phyloP scores from a whole-genome alignment of 37 sponge, comb jelly and placozoan species.

The Lycopodina hypogea region DNA sequence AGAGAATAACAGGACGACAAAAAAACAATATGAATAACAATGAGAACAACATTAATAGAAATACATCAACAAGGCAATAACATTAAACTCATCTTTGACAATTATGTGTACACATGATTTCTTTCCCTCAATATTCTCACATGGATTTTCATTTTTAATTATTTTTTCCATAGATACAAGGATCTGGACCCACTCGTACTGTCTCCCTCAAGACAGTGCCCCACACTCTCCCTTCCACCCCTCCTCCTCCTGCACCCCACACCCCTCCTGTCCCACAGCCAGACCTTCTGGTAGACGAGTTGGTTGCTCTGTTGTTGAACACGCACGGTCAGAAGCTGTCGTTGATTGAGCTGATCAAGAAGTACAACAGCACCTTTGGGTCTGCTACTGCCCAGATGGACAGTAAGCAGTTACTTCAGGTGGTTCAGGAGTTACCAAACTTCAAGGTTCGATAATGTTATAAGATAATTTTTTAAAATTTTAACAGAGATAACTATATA shows the following conservation, averaged over 20 bases:
- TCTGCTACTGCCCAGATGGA: background rate
- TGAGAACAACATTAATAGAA: no score
- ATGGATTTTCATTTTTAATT: no score
- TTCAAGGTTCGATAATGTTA: constrained; percentile 44
- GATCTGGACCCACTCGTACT: constrained; percentile 16
- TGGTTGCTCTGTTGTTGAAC: constrained; percentile 25
- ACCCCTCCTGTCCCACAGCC: background rate
- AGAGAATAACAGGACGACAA: no score
- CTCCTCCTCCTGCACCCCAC: background rate
- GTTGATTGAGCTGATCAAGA: constrained; percentile 17
- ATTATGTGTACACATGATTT: no score
- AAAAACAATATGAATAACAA: no score
- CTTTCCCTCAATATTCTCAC: no score
- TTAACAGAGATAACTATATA: background rate
- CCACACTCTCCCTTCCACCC: background rate
- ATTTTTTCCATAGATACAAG: constrained; percentile 15
- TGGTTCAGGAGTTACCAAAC: constrained; percentile 23
- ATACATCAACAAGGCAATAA: no score
- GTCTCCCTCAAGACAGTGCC: background rate
- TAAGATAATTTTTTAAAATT: background rate
- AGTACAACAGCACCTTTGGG: constrained; percentile 39
- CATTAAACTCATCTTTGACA: no score
- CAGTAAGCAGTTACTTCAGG: constrained; percentile 7
- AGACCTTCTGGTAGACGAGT: constrained; percentile 36
- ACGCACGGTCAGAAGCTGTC: background rate